Evolutionary conservation across 2,113 vertebrate genomes (phyloP).

Genomic region (Sebastes schlegelii): DNA sequence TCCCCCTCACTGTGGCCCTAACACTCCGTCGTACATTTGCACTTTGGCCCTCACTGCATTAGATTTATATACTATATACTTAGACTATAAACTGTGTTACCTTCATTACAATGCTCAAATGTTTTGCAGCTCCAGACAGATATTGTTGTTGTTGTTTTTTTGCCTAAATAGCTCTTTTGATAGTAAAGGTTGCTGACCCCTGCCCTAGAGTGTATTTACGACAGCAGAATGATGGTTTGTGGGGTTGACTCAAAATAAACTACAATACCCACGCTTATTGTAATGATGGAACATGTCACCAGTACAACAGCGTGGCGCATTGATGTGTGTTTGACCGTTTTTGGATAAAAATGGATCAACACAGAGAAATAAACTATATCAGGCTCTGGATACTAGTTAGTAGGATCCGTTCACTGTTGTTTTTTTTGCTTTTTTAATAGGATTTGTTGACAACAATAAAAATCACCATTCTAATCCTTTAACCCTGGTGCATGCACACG

Average conservation of each 20-base stretch:
- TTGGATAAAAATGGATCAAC: not conserved
- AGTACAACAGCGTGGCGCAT: not conserved
- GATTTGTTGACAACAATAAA: not conserved
- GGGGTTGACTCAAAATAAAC: not conserved
- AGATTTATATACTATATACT: no score
- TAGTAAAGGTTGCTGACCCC: no score
- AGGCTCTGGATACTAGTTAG: not conserved
- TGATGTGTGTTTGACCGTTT: not conserved
- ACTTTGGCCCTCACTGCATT: no score
- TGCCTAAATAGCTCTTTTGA: no score
- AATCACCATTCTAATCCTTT: not conserved
- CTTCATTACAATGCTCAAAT: no score
- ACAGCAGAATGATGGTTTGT: not conserved
- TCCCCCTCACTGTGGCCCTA: no score
- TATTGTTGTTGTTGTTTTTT: no score
- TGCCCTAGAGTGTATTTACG: not conserved
- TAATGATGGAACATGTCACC: not conserved
- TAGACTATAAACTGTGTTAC: no score
- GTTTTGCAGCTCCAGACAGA: no score
- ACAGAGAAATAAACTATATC: not conserved
- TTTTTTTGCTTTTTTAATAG: not conserved
- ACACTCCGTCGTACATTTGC: no score
- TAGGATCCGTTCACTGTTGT: not conserved
- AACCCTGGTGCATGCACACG: not conserved
- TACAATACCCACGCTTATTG: not conserved